These are phyloP conservation scores for Atrichornis clamosus DNA, from an alignment of 2,113 vertebrate genomes.

Conservation along the genomic window DNA sequence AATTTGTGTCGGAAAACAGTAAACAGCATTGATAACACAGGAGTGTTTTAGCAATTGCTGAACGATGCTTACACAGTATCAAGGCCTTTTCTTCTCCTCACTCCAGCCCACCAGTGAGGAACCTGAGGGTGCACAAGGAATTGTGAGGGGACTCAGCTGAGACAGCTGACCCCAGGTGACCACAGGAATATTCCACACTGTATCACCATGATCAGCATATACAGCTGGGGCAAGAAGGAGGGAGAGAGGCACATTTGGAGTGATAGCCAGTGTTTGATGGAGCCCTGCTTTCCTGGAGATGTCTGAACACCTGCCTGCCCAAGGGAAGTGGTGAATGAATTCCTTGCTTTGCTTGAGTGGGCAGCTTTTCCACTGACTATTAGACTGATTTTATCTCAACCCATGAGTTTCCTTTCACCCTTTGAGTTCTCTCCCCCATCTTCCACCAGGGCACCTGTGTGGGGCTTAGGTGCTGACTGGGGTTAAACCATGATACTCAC, in stretches of 20 bases:
- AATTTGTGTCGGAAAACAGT: background rate
- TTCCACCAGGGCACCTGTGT: background rate
- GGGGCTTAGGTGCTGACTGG: background rate
- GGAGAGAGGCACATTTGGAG: background rate
- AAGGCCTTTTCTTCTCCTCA: background rate
- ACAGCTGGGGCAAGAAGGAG: background rate
- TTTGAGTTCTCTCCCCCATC: background rate
- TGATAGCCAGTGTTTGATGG: background rate
- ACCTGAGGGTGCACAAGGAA: background rate
- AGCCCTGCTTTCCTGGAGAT: background rate
- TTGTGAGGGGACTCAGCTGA: accelerated
- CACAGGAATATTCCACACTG: background rate
- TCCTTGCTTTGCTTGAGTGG: background rate
- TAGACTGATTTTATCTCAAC: background rate
- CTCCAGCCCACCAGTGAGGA: background rate
- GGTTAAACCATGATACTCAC: background rate
- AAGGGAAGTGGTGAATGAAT: background rate
- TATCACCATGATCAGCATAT: background rate
- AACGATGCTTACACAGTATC: background rate
- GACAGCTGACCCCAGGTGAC: background rate
- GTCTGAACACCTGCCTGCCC: background rate
- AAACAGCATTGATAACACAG: background rate
- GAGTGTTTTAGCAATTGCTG: background rate
- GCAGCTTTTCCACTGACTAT: background rate
- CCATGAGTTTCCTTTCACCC: background rate